Evolutionary conservation across 2,797 vertebrate species (phyloP).

Genomic region (Pelobates cultripes): DNA sequence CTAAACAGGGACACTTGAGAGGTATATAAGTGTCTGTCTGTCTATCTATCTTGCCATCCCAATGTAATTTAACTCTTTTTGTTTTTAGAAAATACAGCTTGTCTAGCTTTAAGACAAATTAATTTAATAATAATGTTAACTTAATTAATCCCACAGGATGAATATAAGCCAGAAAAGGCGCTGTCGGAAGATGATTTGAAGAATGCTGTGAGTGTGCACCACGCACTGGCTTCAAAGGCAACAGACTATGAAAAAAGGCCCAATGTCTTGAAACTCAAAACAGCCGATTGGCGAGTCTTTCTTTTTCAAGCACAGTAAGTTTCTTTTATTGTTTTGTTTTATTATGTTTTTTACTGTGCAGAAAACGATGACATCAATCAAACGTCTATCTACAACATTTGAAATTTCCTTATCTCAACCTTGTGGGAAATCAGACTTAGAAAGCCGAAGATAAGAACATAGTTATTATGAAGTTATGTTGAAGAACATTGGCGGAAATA

Average conservation of each 20-base stretch:
- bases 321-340: slow-evolving; percentile 38
- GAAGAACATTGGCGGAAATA: too few relatives aligned
- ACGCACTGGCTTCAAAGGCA: slow-evolving; percentile 82
- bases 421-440: not conserved
- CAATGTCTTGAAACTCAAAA: slow-evolving; percentile 88
- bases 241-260: slow-evolving; percentile 89
- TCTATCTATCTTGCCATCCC: too few relatives aligned
- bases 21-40: too few relatives aligned
- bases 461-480: too few relatives aligned
- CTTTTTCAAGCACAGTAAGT: slow-evolving; percentile 88
- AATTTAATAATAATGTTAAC: too few relatives aligned
- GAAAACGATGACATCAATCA: not conserved
- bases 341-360: not conserved
- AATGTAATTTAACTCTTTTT: too few relatives aligned
- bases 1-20: too few relatives aligned
- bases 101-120: too few relatives aligned
- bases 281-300: slow-evolving; percentile 88
- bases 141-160: slow-evolving; percentile 70
- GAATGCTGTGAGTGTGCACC: slow-evolving; percentile 86
- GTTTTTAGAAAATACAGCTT: too few relatives aligned
- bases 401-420: not conserved
- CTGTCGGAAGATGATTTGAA: slow-evolving; percentile 86
- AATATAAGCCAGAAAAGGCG: slow-evolving; percentile 86
- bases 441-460: not conserved
- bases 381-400: not conserved